These are phyloP conservation scores for Temnothorax unifasciatus DNA, from an alignment of 2,888 invertebrate species.

Conservation along the genomic window DNA sequence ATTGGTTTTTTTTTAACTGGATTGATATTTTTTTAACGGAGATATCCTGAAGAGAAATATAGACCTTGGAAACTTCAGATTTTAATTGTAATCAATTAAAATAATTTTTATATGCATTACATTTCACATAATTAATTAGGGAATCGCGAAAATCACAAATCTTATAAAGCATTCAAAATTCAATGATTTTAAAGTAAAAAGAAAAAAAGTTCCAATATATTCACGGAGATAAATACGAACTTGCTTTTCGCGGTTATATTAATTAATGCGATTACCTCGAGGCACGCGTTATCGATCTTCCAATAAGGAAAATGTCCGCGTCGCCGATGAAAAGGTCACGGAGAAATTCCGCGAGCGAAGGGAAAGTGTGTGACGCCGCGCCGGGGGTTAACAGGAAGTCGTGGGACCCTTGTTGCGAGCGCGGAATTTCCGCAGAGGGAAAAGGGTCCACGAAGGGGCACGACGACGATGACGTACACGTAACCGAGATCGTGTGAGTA, in stretches of 20 bases:
- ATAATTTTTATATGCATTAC: neutral
- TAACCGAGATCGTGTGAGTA: conserved; percentile 31
- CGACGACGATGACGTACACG: too few species aligned
- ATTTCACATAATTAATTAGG: neutral
- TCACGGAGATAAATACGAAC: neutral
- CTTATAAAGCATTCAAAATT: neutral
- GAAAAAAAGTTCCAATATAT: neutral
- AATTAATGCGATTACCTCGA: conserved; percentile 6
- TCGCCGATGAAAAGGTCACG: conserved; percentile 6
- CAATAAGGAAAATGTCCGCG: neutral
- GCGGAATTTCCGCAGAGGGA: conserved; percentile 4
- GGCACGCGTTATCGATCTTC: conserved; percentile 8
- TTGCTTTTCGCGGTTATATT: conserved; percentile 16
- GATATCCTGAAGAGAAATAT: too few species aligned
- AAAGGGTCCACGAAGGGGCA: neutral
- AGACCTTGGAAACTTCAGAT: neutral
- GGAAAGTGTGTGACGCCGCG: conserved; percentile 16
- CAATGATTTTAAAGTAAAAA: neutral
- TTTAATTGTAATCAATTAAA: neutral
- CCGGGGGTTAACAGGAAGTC: conserved; percentile 12
- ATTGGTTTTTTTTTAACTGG: neutral
- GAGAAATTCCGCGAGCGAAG: conserved; percentile 9
- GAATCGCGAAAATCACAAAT: neutral
- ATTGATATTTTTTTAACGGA: neutral
- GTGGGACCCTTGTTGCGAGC: neutral